These are phyloP conservation scores for Microctenopoma lineatum DNA, from an alignment of 2,797 vertebrate species.

Conservation along the genomic window DNA sequence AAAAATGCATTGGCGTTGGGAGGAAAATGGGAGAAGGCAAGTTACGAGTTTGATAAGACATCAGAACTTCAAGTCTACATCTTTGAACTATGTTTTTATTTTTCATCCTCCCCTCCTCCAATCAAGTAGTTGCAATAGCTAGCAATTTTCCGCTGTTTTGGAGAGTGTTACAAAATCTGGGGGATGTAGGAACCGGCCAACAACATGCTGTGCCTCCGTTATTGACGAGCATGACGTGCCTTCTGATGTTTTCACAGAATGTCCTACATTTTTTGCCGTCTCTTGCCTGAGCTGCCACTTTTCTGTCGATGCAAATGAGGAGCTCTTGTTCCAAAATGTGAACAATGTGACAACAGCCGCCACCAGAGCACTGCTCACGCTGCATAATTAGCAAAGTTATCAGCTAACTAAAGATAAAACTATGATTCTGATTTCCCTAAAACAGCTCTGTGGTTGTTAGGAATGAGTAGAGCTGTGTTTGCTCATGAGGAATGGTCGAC, in stretches of 20 bases:
- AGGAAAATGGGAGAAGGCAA: slow-evolving; percentile 61
- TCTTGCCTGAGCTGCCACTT: slow-evolving; percentile 57
- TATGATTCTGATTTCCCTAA: not conserved
- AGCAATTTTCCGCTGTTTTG: slow-evolving; percentile 67
- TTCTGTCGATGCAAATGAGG: slow-evolving; percentile 65
- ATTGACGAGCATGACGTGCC: slow-evolving; percentile 72
- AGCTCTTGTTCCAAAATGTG: slow-evolving; percentile 60
- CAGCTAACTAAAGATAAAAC: slow-evolving; percentile 1
- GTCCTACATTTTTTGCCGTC: slow-evolving; percentile 68
- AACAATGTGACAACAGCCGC: slow-evolving; percentile 41
- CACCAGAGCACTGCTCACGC: slow-evolving; percentile 25
- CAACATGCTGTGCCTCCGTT: slow-evolving; percentile 73
- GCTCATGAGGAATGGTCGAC: not conserved
- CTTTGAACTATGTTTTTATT: slow-evolving; percentile 76
- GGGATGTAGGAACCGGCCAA: slow-evolving; percentile 73
- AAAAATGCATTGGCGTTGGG: slow-evolving; percentile 80
- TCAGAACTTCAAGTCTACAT: slow-evolving; percentile 75
- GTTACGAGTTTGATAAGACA: slow-evolving; percentile 76
- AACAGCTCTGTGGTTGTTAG: not conserved
- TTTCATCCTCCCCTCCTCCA: slow-evolving; percentile 64
- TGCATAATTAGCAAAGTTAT: slow-evolving; percentile 36
- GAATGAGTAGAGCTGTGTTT: not conserved
- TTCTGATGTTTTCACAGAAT: slow-evolving; percentile 73
- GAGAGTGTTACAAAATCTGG: slow-evolving; percentile 74
- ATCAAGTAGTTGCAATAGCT: slow-evolving; percentile 65